Conservation (phyloP, 2,113 vertebrate genomes). For the Phaethon lepturus region DNA sequence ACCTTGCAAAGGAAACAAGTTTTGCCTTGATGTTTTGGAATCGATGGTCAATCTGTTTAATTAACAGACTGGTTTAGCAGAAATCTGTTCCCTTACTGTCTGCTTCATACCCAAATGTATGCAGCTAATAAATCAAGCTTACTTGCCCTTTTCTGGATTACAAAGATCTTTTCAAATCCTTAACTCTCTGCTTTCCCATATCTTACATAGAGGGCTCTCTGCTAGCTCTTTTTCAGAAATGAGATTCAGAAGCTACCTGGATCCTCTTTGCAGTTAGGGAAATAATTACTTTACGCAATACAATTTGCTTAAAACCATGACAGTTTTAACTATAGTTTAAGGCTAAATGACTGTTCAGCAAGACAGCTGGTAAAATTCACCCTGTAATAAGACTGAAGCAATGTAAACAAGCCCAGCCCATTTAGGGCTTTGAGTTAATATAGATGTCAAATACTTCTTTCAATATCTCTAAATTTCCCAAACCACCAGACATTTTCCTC, state of each 20-base stretch:
- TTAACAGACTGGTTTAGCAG: background rate
- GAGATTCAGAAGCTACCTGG: conserved; percentile 41
- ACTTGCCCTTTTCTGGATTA: fast-evolving
- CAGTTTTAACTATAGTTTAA: conserved; percentile 64
- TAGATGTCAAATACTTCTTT: conserved; percentile 50
- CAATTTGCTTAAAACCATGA: conserved; percentile 66
- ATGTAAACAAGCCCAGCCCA: conserved; percentile 33
- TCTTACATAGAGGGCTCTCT: background rate
- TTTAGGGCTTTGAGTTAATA: conserved; percentile 55
- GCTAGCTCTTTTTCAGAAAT: background rate
- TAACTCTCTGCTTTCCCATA: fast-evolving
- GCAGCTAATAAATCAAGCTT: fast-evolving
- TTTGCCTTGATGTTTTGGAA: background rate
- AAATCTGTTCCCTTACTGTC: background rate
- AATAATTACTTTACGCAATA: conserved; percentile 59
- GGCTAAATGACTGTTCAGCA: conserved; percentile 45
- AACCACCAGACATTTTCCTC: conserved; percentile 1
- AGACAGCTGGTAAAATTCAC: conserved; percentile 67
- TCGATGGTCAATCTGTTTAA: background rate
- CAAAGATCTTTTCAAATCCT: fast-evolving
- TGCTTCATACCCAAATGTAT: fast-evolving
- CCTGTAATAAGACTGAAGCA: conserved; percentile 53
- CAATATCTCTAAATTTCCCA: conserved; percentile 25
- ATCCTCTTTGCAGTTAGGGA: conserved; percentile 33
- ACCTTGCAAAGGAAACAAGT: background rate